Percentiles rank a stretch among this genome's conserved stretches.
Conservation (phyloP, 2,888 invertebrate genomes). For the Allophyes oxyacanthae region DNA sequence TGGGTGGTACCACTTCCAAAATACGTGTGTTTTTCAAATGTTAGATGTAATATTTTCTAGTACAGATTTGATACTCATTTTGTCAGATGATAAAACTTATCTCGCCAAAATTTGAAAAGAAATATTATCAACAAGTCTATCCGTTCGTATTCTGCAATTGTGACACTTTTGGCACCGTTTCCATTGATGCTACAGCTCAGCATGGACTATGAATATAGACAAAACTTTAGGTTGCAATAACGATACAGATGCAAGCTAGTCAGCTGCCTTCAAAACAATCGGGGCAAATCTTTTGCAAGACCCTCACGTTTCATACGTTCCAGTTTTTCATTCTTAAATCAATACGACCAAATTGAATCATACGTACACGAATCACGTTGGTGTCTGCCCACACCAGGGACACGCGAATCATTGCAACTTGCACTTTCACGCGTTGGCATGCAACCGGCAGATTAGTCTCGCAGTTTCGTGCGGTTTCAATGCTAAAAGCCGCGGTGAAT, state of each 20-base stretch:
- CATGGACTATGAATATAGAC: constrained; percentile 23
- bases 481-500: constrained; percentile 45
- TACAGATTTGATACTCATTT: no score
- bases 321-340: constrained; percentile 33
- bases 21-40: constrained; percentile 2
- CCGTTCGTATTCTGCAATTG: no score
- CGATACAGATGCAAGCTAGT: constrained; percentile 13
- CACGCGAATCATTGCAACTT: constrained; percentile 52
- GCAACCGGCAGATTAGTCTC: constrained; percentile 49
- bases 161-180: constrained; percentile 38
- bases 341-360: constrained; percentile 27
- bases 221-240: constrained; percentile 15
- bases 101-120: no score
- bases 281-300: constrained; percentile 34
- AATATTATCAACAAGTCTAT: no score
- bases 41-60: no score
- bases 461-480: constrained; percentile 41
- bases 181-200: constrained; percentile 26
- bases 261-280: constrained; percentile 23
- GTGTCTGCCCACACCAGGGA: constrained; percentile 29
- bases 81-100: no score
- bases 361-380: constrained; percentile 37
- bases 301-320: constrained; percentile 40
- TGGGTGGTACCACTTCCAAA: neutral
- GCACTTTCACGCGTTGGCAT: constrained; percentile 54